Evolutionary conservation across 1,140 invertebrate species (phyloP), one percentile per base, ranked within the genome.

Genomic region (Scaptomyza graminum): DNA sequence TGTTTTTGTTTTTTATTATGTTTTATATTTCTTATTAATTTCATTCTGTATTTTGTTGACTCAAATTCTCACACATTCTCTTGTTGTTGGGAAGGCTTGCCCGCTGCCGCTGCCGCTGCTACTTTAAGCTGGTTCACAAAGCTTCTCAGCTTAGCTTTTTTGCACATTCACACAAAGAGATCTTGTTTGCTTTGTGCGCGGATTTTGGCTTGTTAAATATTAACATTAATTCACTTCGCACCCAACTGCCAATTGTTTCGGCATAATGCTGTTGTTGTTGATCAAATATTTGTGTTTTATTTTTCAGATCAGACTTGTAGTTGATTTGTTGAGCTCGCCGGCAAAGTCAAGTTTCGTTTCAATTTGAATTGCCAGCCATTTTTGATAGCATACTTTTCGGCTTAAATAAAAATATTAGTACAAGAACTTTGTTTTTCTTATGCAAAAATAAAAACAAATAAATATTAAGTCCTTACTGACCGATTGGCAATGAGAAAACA

Each of bases 11-110:
- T 65, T 72, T 68, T 49, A 11, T 73, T 60, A 5, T 28, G 2
- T 47, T 47, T 7, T 46, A 31, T 46, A 12, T 57, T 57, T 57
- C 15, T 28, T 13, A 9, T 2, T 34, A 34, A 22, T 34, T 34
- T 34, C 31, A 34, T 34, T 34, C 71, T 74, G 66, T 72, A 67
- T 72, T 72, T 61, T 68, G 62, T 52, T 69, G 66, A 69, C 71
- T 74, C 52, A 74, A 74, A 74, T 74, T 74, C 71, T 74, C 57
- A 74, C 71, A 74, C 57, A 74, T 63, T 25, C 25, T 25, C 51
- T 51, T 34, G 3, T 41, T 12, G 37, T 8, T n/a, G 37, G 28
- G 68, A 61, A 70, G 67, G 68, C 54, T 51, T 65, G 62, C 65
- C 65, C 18, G 18, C 18, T 18, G 18, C 18, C 1, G 18, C 18